Evolutionary conservation across 2,888 invertebrate genomes (phyloP).

Genomic region (Lepidocyrtoides sp.): DNA sequence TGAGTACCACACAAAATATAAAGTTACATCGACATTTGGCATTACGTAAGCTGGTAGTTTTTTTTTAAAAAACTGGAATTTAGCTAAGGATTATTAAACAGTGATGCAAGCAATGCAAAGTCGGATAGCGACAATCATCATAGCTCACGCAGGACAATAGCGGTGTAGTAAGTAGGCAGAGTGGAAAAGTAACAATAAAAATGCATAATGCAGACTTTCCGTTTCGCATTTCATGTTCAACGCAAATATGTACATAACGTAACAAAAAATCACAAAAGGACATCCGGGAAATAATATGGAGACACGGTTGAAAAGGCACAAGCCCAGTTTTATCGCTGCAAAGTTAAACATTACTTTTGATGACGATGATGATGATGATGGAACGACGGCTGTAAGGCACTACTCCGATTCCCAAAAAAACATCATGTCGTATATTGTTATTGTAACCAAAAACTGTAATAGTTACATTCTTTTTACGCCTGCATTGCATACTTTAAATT

Average conservation of each 20-base stretch:
- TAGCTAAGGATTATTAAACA: not conserved
- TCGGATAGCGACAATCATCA: too few relatives aligned
- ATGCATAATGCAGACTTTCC: conserved; percentile 12
- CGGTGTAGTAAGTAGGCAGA: not conserved
- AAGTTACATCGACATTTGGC: not conserved
- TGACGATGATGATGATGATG: conserved; percentile 9
- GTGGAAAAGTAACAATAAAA: not conserved
- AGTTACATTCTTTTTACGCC: not conserved
- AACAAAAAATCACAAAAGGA: conserved; percentile 74
- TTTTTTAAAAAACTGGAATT: conserved; percentile 23
- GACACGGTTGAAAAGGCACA: conserved; percentile 70
- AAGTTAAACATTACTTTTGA: conserved; percentile 58
- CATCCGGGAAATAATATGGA: conserved; percentile 78
- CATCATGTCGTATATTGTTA: not conserved
- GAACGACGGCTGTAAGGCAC: not conserved
- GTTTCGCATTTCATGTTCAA: conserved; percentile 16
- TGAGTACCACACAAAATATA: not conserved
- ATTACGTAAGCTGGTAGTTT: conserved; percentile 5
- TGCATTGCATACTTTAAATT: not conserved
- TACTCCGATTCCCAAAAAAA: not conserved
- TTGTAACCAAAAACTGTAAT: not conserved
- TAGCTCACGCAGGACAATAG: not conserved
- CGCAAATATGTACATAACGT: not conserved
- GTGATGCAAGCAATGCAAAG: not conserved
- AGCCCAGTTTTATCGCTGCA: conserved; percentile 52